Evolutionary conservation across 1,140 invertebrate species (phyloP).

Genomic region (Cydia splendana): DNA sequence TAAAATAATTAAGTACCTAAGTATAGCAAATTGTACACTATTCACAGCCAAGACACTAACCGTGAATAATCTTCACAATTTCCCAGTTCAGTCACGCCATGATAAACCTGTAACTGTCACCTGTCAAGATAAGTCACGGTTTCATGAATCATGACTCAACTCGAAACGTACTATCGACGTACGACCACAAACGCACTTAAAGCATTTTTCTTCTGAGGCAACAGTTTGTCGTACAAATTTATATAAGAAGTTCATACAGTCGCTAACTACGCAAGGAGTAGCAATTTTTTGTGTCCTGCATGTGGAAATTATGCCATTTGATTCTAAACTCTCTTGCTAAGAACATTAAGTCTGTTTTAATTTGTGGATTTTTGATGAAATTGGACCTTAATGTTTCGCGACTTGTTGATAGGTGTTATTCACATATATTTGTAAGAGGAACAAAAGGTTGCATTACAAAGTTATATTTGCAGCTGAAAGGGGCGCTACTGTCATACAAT

Average conservation of each 20-base stretch:
- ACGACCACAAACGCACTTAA: not conserved
- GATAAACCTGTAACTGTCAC: constrained; percentile 29
- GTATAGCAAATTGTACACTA: not conserved
- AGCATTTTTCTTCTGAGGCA: not conserved
- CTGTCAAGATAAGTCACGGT: constrained; percentile 31
- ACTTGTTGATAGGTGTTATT: not conserved
- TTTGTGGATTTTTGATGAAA: not conserved
- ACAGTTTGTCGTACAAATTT: not conserved
- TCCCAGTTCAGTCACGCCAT: constrained; percentile 14
- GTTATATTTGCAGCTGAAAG: not conserved
- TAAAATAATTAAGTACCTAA: not conserved
- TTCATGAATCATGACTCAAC: constrained; percentile 1
- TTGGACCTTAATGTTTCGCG: not conserved
- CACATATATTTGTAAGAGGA: not conserved
- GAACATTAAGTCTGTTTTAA: not conserved
- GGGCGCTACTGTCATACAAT: not conserved
- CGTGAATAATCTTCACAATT: constrained; percentile 14
- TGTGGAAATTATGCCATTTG: not conserved
- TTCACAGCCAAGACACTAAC: not conserved
- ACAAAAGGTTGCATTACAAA: not conserved
- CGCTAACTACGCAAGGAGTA: not conserved
- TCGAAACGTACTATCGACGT: not conserved
- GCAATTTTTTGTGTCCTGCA: not conserved
- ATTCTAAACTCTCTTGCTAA: not conserved
- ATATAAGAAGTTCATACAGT: constrained; percentile 8